Base-by-base conservation (phyloP, 2,797 vertebrate species). In the Octomys mimax region DNA sequence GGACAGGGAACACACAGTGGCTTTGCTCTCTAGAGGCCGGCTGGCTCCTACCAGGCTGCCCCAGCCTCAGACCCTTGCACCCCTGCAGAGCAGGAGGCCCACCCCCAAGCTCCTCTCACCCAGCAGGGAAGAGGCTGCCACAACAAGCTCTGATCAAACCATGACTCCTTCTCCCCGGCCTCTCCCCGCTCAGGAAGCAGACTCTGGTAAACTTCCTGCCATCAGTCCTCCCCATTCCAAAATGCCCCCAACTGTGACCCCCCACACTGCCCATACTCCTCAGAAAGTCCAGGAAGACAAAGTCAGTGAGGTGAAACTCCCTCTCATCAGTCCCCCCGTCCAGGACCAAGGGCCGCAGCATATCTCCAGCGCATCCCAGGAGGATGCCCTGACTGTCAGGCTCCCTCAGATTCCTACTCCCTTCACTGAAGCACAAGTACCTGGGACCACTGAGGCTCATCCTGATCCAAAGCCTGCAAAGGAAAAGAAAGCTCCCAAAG, bases 1-100 rank as follows among this genome's bases (percentile, higher is more conserved):
- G 57, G 83, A 49, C n/a, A 12, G 6, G 16, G 80, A 71, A 2
- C 71, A 73, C 39, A 64, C 54, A 0, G 2, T 0, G 22, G 9
- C 89, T 12, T 12, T 64, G 66, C 93, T 70, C 9, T 64, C 96
- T 52, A 87, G 31, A 19, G 79, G 79, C 70, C 16, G 22, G 12
- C 93, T 96, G 86, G 97, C 96, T 18, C 96, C 98, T n/a, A 97
- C 96, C 26, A 97, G 96, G 89, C 84, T 98, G 66, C 98, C 97
- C 6, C 97, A 95, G 77, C 98, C 98, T 2, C 97, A 68, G 31
- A 78, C 84, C 2, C 97, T 98, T 0, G 98, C 97, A 9, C 96
- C 97, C 0, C 73, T 98, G 19, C 98, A 98, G 96, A 98, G 97
- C n/a, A 95, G 83, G 16, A 96, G 98, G 84, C 97, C 96, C 68